Conservation (phyloP, 1,140 invertebrate genomes). For the Bradysia coprophila region DNA sequence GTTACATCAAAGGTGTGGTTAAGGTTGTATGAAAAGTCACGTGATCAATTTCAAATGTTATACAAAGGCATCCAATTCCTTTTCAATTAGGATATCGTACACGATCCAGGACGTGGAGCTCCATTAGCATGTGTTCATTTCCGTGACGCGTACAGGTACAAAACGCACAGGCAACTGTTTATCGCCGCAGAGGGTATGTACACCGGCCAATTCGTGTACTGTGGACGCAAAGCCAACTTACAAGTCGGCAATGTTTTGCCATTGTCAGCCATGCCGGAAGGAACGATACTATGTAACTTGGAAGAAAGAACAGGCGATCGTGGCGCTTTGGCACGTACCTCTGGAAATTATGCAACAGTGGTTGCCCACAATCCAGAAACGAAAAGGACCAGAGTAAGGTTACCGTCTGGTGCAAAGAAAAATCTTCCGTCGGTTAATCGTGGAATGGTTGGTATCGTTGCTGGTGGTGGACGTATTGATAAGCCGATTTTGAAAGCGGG, state of each 20-base stretch:
- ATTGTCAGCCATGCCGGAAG: constrained; percentile 95
- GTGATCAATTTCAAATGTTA: too few species aligned
- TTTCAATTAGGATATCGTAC: constrained; percentile 74
- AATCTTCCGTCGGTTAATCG: constrained; percentile 92
- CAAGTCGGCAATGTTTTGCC: constrained; percentile 89
- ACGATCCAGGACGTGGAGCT: constrained; percentile 97
- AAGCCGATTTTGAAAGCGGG: constrained; percentile 99
- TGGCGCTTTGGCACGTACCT: constrained; percentile 88
- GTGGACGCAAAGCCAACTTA: constrained; percentile 85
- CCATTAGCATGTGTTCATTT: constrained; percentile 94
- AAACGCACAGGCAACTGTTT: constrained; percentile 89
- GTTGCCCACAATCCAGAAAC: constrained; percentile 97
- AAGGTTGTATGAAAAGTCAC: constrained; percentile 78
- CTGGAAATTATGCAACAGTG: constrained; percentile 97
- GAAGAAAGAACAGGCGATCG: constrained; percentile 98
- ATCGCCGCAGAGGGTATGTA: constrained; percentile 98
- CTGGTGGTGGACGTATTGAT: constrained; percentile 98
- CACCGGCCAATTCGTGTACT: constrained; percentile 98
- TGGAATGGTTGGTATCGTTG: constrained; percentile 98
- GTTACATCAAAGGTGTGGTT: constrained; percentile 96
- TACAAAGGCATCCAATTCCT: neutral
- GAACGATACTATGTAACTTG: constrained; percentile 98
- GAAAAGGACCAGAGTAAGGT: constrained; percentile 88
- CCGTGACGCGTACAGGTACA: constrained; percentile 95
- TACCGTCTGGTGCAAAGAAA: constrained; percentile 98